Percentiles rank a stretch among this genome's conserved stretches.
Conservation (phyloP, 2,113 vertebrate species). For the Herpetotheres cachinnans region DNA sequence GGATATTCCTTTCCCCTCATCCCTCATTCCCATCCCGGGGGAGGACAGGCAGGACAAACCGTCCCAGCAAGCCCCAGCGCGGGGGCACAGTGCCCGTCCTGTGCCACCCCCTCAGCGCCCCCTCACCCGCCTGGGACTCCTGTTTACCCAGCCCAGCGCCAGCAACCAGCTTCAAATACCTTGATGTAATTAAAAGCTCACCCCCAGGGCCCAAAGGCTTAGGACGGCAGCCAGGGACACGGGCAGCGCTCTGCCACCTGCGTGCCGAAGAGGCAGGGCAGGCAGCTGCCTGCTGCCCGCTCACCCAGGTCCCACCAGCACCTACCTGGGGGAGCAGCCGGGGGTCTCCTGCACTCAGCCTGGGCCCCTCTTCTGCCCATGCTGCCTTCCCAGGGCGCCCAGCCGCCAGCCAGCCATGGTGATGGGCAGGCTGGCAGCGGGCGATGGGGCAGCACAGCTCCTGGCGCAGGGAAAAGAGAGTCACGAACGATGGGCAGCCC, state of each 20-base stretch:
- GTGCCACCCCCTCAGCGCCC: background rate
- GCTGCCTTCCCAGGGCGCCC: background rate
- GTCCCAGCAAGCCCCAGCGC: background rate
- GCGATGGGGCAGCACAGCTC: background rate
- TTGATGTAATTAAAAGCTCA: conserved; percentile 53
- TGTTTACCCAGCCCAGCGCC: background rate
- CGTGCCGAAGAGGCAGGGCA: background rate
- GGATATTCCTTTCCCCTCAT: background rate
- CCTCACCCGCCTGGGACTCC: background rate
- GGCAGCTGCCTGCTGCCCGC: background rate
- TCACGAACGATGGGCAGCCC: background rate
- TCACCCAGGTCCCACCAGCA: background rate
- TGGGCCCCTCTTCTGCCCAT: background rate
- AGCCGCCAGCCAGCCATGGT: accelerated
- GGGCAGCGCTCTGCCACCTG: background rate
- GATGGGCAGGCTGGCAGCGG: background rate
- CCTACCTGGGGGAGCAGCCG: background rate
- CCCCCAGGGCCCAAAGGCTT: conserved; percentile 3
- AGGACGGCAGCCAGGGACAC: conserved; percentile 33
- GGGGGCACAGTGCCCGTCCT: background rate
- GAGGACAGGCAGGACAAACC: background rate
- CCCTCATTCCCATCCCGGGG: background rate
- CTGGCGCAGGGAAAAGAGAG: background rate
- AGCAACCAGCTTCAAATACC: background rate
- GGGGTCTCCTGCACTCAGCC: background rate